phyloP scores from a whole-genome alignment of 2,888 invertebrate species.

The Cactoblastis cactorum region DNA sequence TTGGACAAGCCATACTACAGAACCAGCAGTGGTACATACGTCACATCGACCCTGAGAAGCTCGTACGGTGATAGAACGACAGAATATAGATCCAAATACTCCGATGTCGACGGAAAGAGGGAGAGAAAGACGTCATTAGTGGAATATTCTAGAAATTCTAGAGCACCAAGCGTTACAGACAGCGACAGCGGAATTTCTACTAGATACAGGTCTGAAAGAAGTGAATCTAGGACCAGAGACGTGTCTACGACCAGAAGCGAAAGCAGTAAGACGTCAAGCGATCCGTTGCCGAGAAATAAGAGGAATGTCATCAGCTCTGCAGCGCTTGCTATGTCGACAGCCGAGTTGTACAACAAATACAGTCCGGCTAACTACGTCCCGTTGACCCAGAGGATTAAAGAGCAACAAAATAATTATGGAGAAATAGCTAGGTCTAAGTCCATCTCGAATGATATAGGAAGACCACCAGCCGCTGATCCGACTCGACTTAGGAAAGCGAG shows the following conservation, averaged over 20 bases:
- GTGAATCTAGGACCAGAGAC: slow-evolving; percentile 76
- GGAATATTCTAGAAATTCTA: slow-evolving; percentile 54
- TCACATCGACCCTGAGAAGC: slow-evolving; percentile 50
- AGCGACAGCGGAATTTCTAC: slow-evolving; percentile 68
- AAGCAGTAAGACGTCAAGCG: slow-evolving; percentile 65
- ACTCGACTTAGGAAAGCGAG: slow-evolving; percentile 54
- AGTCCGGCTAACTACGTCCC: slow-evolving; percentile 87
- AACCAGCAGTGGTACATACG: slow-evolving; percentile 62
- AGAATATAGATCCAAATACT: slow-evolving; percentile 57
- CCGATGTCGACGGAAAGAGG: slow-evolving; percentile 62
- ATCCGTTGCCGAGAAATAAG: slow-evolving; percentile 55
- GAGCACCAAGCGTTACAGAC: slow-evolving; percentile 69
- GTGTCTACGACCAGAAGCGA: slow-evolving; percentile 77
- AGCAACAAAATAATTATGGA: slow-evolving; percentile 47
- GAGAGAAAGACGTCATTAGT: slow-evolving; percentile 62
- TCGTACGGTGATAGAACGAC: slow-evolving; percentile 57
- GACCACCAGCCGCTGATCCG: slow-evolving; percentile 60
- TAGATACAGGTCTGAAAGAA: slow-evolving; percentile 59
- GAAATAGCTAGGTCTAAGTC: slow-evolving; percentile 77
- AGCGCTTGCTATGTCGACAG: slow-evolving; percentile 78
- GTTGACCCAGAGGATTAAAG: slow-evolving; percentile 62
- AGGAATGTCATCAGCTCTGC: slow-evolving; percentile 70
- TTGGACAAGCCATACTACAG: slow-evolving; percentile 78
- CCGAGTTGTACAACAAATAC: slow-evolving; percentile 86
- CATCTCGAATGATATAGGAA: slow-evolving; percentile 79